A percentile compares a stretch with the other conserved stretches of the same genome.
Evolutionary conservation across 2,888 invertebrate species (phyloP).

Genomic region (Diloba caeruleocephala): DNA sequence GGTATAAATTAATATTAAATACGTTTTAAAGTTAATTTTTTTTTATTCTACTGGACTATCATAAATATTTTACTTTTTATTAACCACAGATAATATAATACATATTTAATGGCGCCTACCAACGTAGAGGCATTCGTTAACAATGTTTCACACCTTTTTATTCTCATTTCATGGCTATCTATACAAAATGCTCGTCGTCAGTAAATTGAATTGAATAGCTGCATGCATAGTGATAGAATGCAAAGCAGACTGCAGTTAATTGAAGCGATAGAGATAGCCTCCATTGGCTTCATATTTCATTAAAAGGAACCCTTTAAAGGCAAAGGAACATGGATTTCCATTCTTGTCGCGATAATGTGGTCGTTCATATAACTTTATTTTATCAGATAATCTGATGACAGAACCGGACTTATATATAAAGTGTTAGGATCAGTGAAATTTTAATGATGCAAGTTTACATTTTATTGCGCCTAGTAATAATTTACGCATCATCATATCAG

Average conservation of each 20-base stretch:
- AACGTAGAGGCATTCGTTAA: conserved; percentile 7
- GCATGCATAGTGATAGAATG: conserved; percentile 39
- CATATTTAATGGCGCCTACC: conserved; percentile 19
- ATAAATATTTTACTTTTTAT: background rate
- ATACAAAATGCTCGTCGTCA: conserved; percentile 24
- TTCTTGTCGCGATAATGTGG: conserved; percentile 26
- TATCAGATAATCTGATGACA: conserved; percentile 14
- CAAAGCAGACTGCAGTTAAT: conserved; percentile 41
- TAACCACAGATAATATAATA: conserved; percentile 15
- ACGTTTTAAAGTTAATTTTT: no score
- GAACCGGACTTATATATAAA: conserved; percentile 7
- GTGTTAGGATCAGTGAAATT: conserved; percentile 17
- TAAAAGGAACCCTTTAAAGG: conserved; percentile 26
- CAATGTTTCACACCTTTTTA: conserved; percentile 51
- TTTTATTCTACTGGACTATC: no score
- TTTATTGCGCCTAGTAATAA: no score
- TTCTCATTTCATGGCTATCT: conserved; percentile 21
- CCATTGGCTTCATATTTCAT: conserved; percentile 32
- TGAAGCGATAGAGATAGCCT: conserved; percentile 47
- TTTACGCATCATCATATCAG: no score
- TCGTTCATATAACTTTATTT: conserved; percentile 26
- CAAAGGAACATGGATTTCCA: conserved; percentile 15
- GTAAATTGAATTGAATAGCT: conserved; percentile 40
- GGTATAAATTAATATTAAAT: no score
- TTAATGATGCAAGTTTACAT: background rate